Evolutionary conservation across 2,888 invertebrate species (phyloP), one percentile per base, ranked within the genome.

Genomic region (Aproaerema taeniolella): DNA sequence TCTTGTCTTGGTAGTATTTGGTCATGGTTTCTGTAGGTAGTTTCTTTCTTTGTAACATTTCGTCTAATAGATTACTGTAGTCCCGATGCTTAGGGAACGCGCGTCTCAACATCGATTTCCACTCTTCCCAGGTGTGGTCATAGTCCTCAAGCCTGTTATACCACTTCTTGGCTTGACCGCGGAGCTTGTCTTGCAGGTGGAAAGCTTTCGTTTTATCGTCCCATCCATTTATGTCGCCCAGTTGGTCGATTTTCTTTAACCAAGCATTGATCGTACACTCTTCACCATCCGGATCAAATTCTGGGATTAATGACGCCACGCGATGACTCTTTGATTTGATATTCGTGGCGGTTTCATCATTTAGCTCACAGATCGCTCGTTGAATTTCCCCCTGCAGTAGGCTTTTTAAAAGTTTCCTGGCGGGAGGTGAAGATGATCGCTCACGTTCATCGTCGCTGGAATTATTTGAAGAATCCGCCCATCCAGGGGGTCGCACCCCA

Each of bases 1-100:
- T n/a, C 43, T 60, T 62, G 0, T 59, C 56, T 24, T 62, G 59
- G 8, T 55, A 58, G 28, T 59, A 61, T 30, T 61, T 52, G 0
- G 55, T 58, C 55, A 58, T 58, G 0, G 37, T 38, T 34, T 55
- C 51, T 2, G 11, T 30, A 2, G 43, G 37, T 13, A 50, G 11
- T 37, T 58, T 56, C 30, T 41, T 54, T 24, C 57, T 37, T 0
- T 38, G 11, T 13, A 55, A 28, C 45, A 58, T 39, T 20, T 58
- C 58, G 13, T 55, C 55, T 1, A 58, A 14, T 7, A 51, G 17
- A 5, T 31, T 42, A 2, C 38, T 37, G 17, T 50, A 57, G 15
- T 62, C 58, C 0, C 50, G 45, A 32, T 54, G 47, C 16, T 33
- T 46, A 0, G 58, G 58, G 34, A 61, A 57, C 0, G 58, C 55